Conservation (phyloP, 2,797 vertebrate species). For the Myotis daubentonii region DNA sequence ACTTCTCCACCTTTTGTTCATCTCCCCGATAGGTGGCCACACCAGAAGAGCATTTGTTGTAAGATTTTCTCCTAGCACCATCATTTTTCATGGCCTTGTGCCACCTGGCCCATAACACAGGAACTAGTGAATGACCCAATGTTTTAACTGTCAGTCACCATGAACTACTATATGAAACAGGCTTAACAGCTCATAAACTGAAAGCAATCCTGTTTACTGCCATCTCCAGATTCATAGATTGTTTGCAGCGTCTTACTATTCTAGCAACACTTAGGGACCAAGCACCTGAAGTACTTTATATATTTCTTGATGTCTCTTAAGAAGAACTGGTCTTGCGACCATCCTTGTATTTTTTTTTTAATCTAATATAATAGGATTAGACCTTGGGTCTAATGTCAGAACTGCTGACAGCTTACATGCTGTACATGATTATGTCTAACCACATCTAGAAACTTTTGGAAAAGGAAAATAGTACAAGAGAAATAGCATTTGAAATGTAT, state of each 20-base stretch:
- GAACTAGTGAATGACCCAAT: constrained; percentile 68
- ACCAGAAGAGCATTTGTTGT: constrained; percentile 53
- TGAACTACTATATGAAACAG: constrained; percentile 76
- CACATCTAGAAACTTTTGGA: constrained; percentile 51
- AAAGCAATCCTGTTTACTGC: constrained; percentile 83
- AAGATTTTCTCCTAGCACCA: constrained; percentile 7
- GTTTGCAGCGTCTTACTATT: constrained; percentile 80
- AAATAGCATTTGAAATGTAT: constrained; percentile 65
- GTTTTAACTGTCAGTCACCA: constrained; percentile 81
- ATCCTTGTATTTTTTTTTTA: constrained; percentile 78
- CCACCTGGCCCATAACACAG: constrained; percentile 73
- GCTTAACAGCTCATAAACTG: constrained; percentile 83
- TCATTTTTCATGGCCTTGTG: constrained; percentile 71
- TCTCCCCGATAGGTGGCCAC: constrained; percentile 35
- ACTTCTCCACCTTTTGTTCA: constrained; percentile 56
- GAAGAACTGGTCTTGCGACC: constrained; percentile 68
- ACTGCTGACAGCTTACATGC: constrained; percentile 73
- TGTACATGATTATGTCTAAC: constrained; percentile 65
- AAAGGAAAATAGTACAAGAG: constrained; percentile 55
- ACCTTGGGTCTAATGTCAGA: constrained; percentile 77
- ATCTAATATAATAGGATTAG: constrained; percentile 80
- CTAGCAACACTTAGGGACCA: constrained; percentile 74
- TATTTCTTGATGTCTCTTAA: constrained; percentile 77
- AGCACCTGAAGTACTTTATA: constrained; percentile 59
- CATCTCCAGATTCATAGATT: constrained; percentile 80